Conservation (phyloP, 2,888 invertebrate genomes). For the Lissocephala sabroskyi region DNA sequence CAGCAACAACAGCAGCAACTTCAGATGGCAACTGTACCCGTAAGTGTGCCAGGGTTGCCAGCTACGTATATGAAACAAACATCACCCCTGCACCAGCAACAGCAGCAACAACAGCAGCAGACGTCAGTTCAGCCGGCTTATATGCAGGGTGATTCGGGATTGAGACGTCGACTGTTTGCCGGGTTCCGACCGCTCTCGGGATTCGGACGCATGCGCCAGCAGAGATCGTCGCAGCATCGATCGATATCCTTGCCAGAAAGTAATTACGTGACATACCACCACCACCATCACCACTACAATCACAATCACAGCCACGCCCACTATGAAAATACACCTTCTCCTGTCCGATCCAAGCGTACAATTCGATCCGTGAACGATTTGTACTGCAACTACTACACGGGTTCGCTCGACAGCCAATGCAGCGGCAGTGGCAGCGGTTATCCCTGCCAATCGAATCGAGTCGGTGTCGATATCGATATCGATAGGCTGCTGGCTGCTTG, state of each 20-base stretch:
- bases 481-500: no score
- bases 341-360: slow-evolving; percentile 23
- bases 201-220: slow-evolving; percentile 76
- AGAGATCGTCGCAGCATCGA: slow-evolving; percentile 83
- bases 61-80: slow-evolving; percentile 17
- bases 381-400: slow-evolving; percentile 25
- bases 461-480: no score
- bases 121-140: slow-evolving; percentile 3
- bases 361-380: slow-evolving; percentile 37
- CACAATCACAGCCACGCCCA: slow-evolving; percentile 8
- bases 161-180: slow-evolving; percentile 84
- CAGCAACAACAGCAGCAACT: slow-evolving; percentile 24
- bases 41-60: not conserved
- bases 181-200: slow-evolving; percentile 86
- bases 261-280: slow-evolving; percentile 73
- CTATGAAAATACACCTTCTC: slow-evolving; percentile 1
- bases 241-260: slow-evolving; percentile 91
- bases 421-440: no score
- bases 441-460: no score
- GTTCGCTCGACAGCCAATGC: slow-evolving; percentile 25
- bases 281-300: slow-evolving; percentile 17
- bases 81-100: slow-evolving; percentile 23
- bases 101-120: slow-evolving; percentile 28
- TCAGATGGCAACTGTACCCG: no score
- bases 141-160: slow-evolving; percentile 74